A percentile compares a stretch with the other conserved stretches of the same genome.
phyloP scores from a whole-genome alignment of 2,797 vertebrate genomes.

The Silurus aristotelis region DNA sequence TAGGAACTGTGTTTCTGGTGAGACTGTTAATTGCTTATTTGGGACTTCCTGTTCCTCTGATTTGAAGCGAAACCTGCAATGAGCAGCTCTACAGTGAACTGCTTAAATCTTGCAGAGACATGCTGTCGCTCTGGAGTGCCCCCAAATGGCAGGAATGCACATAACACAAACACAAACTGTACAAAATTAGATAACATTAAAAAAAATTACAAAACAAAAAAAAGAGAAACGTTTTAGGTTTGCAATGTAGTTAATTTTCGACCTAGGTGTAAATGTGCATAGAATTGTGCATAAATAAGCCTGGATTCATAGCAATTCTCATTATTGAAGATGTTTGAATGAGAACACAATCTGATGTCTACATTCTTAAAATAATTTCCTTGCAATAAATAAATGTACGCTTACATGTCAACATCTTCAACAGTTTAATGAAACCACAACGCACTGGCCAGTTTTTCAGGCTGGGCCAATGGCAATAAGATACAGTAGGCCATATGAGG shows the following conservation, averaged over 20 bases:
- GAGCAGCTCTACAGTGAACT: slow-evolving; percentile 2
- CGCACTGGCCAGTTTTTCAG: slow-evolving; percentile 42
- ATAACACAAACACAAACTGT: background rate
- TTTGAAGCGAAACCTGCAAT: slow-evolving; percentile 17
- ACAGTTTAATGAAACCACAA: slow-evolving; percentile 58
- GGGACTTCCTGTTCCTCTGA: slow-evolving; percentile 34
- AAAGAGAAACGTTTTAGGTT: background rate
- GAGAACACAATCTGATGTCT: background rate
- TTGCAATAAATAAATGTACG: slow-evolving; percentile 16
- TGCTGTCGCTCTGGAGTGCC: background rate
- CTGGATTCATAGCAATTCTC: background rate
- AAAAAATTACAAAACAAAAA: no score
- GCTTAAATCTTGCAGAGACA: background rate
- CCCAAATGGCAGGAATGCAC: background rate
- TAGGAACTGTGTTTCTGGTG: background rate
- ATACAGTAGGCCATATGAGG: slow-evolving; percentile 38
- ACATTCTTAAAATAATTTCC: background rate
- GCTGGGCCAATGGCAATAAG: slow-evolving; percentile 48
- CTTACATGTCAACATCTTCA: slow-evolving; percentile 1
- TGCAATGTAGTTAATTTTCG: background rate
- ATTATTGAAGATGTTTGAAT: background rate
- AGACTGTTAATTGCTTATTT: slow-evolving; percentile 6
- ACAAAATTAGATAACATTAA: no score
- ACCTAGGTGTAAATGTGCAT: background rate
- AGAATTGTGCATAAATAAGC: background rate